Evolutionary conservation across 2,888 invertebrate species (phyloP), one percentile per base, ranked within the genome.

Genomic region (Uloborus plumipes): DNA sequence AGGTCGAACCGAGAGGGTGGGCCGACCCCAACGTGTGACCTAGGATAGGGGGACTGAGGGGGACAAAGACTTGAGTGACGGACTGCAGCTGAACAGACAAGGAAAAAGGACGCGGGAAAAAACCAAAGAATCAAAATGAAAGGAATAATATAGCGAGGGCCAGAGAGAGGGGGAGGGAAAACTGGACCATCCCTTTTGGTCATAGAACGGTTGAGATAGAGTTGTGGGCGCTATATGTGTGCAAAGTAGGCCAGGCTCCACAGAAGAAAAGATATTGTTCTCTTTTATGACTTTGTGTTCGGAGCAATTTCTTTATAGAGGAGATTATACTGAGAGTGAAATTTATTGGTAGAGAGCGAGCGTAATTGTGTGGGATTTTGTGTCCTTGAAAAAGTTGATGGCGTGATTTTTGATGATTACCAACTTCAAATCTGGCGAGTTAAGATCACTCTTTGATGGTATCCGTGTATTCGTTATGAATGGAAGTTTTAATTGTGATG

Each of bases 181-280:
- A 67, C 53, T 70, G 59, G 71, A 50, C 71, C 71, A 71, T 71
- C 71, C 71, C 74, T 81, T 80, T 81, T 81, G 79, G 79, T 69
- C 79, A 80, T 67, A 67, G 39, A n/a, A 49, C 58, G 58, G 22
- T 58, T n/a, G 65, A n/a, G 50, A 59, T 49, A 22, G 26, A 64
- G 64, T 64, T 64, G 47, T 64, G 26, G 47, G 64, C 20, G 64
- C 64, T 39, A 39, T 39, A 49, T 64, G 64, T 64, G 64, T 64
- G 64, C 64, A n/a, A 64, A 64, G 64, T 64, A 64, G 64, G 64
- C 39, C 64, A 64, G 47, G n/a, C 47, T 64, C 18, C 18, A 64
- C 39, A 64, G 64, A 64, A 64, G 49, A 39, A 39, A 39, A 39
- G 39, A 39, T 39, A 39, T 39, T 39, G 39, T 39, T 39, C 39